Evolutionary conservation across 2,888 invertebrate genomes (phyloP).

Genomic region (Lasioglossum morio): DNA sequence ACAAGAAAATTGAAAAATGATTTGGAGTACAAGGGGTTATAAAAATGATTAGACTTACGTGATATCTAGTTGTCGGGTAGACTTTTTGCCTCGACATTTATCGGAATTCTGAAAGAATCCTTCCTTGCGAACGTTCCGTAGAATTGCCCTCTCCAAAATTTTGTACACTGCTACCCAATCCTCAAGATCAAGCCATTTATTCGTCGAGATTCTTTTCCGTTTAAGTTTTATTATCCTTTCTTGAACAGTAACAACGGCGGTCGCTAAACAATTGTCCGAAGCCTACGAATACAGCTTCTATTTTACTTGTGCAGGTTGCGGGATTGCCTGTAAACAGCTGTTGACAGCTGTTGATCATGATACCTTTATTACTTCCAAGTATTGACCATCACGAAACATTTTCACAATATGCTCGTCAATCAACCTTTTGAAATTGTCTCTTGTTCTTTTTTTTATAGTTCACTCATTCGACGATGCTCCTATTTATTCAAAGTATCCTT

Average conservation of each 20-base stretch:
- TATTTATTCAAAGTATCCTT: constrained; percentile 21
- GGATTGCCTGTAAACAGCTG: constrained; percentile 56
- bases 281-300: constrained; percentile 64
- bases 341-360: constrained; percentile 71
- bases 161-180: constrained; percentile 77
- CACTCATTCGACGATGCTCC: constrained; percentile 11
- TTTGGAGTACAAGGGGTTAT: not conserved
- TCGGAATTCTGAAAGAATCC: constrained; percentile 35
- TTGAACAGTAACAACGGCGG: constrained; percentile 77
- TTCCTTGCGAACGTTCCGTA: constrained; percentile 64
- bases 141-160: constrained; percentile 74
- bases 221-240: constrained; percentile 76
- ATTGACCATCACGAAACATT: constrained; percentile 79
- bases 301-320: constrained; percentile 38
- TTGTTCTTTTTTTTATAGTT: not conserved
- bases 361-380: constrained; percentile 80
- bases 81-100: constrained; percentile 68
- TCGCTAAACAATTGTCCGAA: constrained; percentile 75
- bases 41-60: constrained; percentile 67
- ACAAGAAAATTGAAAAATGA: no score
- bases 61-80: constrained; percentile 75
- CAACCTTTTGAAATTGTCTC: not conserved
- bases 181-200: constrained; percentile 78
- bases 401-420: constrained; percentile 29
- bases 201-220: constrained; percentile 73